Percentiles rank a stretch among this genome's conserved stretches.
These are phyloP conservation scores for Bradypodion pumilum DNA, from an alignment of 2,797 vertebrate genomes.

Conservation along the genomic window DNA sequence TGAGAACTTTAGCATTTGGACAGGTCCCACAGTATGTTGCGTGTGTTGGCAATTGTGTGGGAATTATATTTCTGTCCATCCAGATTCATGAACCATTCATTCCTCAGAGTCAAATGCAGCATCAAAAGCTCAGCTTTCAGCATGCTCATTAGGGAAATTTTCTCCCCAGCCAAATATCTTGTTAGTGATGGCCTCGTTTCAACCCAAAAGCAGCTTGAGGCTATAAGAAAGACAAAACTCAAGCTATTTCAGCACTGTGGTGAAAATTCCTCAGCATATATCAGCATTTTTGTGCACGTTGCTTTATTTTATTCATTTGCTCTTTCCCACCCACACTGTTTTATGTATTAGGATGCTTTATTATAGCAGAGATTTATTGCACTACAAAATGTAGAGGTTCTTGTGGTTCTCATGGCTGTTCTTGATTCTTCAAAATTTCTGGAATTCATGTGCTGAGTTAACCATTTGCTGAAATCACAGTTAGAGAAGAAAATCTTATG, in stretches of 20 bases:
- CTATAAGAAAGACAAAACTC: slow-evolving; percentile 62
- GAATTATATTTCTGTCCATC: slow-evolving; percentile 57
- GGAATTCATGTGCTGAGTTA: slow-evolving; percentile 61
- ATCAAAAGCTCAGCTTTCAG: slow-evolving; percentile 54
- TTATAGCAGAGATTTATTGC: slow-evolving; percentile 8
- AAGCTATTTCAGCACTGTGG: slow-evolving; percentile 69
- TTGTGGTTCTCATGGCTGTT: slow-evolving; percentile 29
- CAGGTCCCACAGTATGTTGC: slow-evolving; percentile 33
- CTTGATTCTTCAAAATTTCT: neutral
- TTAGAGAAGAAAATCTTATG: slow-evolving; percentile 56
- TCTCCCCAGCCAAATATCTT: slow-evolving; percentile 53
- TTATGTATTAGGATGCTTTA: slow-evolving; percentile 25
- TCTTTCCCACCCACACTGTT: slow-evolving; percentile 36
- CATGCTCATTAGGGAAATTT: slow-evolving; percentile 57
- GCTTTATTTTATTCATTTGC: slow-evolving; percentile 47
- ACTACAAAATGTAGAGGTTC: slow-evolving; percentile 42
- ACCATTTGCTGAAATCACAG: slow-evolving; percentile 60
- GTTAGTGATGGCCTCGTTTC: slow-evolving; percentile 71
- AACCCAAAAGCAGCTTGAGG: slow-evolving; percentile 61
- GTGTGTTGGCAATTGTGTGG: slow-evolving; percentile 38
- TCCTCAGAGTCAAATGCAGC: slow-evolving; percentile 54
- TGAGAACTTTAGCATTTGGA: slow-evolving; percentile 33
- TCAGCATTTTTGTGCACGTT: slow-evolving; percentile 22
- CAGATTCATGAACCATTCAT: slow-evolving; percentile 54
- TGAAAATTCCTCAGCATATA: slow-evolving; percentile 61